Conservation (phyloP, 2,797 vertebrate genomes). For the Loris lydekkerianus region DNA sequence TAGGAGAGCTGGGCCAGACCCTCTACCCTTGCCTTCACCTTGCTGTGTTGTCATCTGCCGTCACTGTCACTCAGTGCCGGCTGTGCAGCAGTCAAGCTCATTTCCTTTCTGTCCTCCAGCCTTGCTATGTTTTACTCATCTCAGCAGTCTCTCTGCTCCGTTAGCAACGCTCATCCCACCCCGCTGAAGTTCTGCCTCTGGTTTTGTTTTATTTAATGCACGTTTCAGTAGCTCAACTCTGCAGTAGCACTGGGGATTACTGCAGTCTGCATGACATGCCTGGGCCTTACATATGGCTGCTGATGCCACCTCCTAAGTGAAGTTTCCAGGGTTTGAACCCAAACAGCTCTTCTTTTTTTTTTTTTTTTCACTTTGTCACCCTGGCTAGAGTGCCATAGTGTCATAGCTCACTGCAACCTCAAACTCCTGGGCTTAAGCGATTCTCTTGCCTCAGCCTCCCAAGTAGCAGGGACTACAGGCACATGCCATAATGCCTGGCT, state of each 20-base stretch:
- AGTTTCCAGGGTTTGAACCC: background rate
- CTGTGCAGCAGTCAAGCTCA: rapidly evolving
- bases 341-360: too few species aligned
- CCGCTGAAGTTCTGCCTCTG: background rate
- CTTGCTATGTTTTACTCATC: background rate
- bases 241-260: background rate
- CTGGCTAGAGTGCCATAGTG: too few species aligned
- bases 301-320: background rate
- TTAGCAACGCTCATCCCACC: background rate
- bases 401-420: too few species aligned
- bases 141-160: background rate
- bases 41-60: background rate
- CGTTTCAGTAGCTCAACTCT: background rate
- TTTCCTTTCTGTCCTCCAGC: background rate
- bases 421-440: too few species aligned
- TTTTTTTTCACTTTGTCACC: too few species aligned
- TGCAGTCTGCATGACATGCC: background rate
- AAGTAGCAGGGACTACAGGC: too few species aligned
- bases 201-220: background rate
- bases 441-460: too few species aligned
- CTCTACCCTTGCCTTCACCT: background rate
- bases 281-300: background rate
- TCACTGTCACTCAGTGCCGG: background rate
- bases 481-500: too few species aligned
- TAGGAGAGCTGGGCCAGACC: too few species aligned